Conservation (phyloP, 2,888 invertebrate species). For the Melikaiella ostensackeni region DNA sequence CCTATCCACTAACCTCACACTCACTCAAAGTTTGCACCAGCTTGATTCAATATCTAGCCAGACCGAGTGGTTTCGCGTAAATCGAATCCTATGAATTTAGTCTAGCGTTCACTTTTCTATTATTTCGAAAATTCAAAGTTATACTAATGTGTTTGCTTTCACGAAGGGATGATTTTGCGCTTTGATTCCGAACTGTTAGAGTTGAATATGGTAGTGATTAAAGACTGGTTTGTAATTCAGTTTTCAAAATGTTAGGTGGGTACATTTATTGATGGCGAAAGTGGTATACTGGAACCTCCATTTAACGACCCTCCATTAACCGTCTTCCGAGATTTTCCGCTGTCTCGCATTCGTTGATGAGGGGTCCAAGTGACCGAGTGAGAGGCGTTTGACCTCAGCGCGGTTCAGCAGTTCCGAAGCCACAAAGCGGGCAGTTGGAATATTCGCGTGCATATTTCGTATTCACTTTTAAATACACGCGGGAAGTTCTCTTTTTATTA, state of each 20-base stretch:
- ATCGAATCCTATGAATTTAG: constrained; percentile 22
- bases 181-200: not conserved
- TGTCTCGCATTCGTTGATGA: too few species aligned
- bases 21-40: constrained; percentile 20
- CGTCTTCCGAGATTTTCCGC: too few species aligned
- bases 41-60: constrained; percentile 34
- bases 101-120: constrained; percentile 6
- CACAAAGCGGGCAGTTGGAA: too few species aligned
- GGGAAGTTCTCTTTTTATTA: too few species aligned
- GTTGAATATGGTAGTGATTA: not conserved
- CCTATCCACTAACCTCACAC: not conserved
- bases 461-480: too few species aligned
- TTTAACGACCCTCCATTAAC: too few species aligned
- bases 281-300: too few species aligned
- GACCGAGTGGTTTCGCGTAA: not conserved
- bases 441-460: too few species aligned
- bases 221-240: not conserved
- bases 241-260: not conserved
- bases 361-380: too few species aligned
- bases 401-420: too few species aligned
- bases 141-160: not conserved
- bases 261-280: not conserved
- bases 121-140: not conserved
- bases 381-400: too few species aligned
- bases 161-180: not conserved